phyloP scores from a whole-genome alignment of 2,888 invertebrate species.

The Palloptera scutellata region DNA sequence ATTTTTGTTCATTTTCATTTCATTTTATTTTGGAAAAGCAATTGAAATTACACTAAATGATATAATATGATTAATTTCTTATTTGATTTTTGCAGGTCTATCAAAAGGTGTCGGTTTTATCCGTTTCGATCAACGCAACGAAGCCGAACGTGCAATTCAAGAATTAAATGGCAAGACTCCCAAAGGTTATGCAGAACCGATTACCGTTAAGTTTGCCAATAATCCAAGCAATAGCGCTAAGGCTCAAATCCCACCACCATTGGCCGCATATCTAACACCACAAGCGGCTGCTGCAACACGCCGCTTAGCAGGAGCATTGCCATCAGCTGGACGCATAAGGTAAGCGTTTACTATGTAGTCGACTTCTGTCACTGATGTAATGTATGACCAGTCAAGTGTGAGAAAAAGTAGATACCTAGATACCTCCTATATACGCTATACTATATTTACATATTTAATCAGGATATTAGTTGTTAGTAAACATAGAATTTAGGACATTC shows the following conservation, averaged over 20 bases:
- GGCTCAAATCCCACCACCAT: slow-evolving; percentile 75
- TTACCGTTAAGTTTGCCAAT: slow-evolving; percentile 94
- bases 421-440: too few species aligned
- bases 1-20: slow-evolving; percentile 26
- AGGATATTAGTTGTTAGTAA: slow-evolving; percentile 2
- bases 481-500: slow-evolving; percentile 20
- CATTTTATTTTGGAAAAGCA: neutral
- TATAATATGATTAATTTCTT: slow-evolving; percentile 4
- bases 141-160: slow-evolving; percentile 90
- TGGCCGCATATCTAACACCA: slow-evolving; percentile 85
- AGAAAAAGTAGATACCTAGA: too few species aligned
- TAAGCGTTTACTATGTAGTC: slow-evolving; percentile 65
- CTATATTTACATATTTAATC: slow-evolving; percentile 24
- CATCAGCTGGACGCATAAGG: slow-evolving; percentile 78
- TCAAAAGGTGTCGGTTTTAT: slow-evolving; percentile 96
- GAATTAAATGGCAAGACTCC: slow-evolving; percentile 90
- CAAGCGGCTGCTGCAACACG: slow-evolving; percentile 75
- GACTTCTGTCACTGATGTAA: neutral
- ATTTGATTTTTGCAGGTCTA: slow-evolving; percentile 70
- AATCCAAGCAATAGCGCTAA: slow-evolving; percentile 90
- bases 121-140: slow-evolving; percentile 89
- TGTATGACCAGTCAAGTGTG: too few species aligned
- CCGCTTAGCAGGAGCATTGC: slow-evolving; percentile 81
- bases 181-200: slow-evolving; percentile 86
- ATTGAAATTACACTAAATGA: neutral